phyloP scores from a whole-genome alignment of 2,797 vertebrate species.

The Pangasius sanitwongsei region DNA sequence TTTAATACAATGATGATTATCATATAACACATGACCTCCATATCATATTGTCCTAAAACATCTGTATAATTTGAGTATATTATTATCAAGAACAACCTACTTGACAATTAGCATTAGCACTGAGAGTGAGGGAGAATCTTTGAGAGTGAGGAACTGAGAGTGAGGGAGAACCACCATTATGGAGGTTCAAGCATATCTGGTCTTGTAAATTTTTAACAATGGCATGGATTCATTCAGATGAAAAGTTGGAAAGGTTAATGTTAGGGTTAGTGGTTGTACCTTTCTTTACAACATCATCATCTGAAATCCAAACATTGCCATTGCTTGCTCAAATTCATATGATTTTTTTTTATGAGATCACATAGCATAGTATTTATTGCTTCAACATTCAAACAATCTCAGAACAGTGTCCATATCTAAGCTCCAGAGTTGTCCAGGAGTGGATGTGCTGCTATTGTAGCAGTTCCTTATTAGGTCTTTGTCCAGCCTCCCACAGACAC shows the following conservation, averaged over 20 bases:
- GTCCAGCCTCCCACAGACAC: conserved; percentile 5
- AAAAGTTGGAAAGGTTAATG: background rate
- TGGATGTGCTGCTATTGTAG: conserved; percentile 8
- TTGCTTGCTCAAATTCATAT: background rate
- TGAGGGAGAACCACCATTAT: background rate
- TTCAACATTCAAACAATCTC: background rate
- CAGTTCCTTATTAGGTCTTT: conserved; percentile 14
- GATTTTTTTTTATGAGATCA: background rate
- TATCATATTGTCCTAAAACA: background rate
- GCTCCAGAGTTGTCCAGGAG: background rate
- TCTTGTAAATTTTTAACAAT: background rate
- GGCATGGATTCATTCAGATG: too few species aligned
- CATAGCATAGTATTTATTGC: background rate
- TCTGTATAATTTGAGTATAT: background rate
- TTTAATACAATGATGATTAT: background rate
- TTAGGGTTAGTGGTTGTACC: background rate
- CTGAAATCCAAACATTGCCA: background rate
- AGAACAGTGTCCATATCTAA: background rate
- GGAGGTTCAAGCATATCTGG: background rate
- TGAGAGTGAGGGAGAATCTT: background rate
- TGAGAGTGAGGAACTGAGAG: background rate
- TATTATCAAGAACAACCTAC: background rate
- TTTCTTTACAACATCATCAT: background rate
- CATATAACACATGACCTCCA: background rate
- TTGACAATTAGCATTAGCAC: background rate